Evolutionary conservation across 2,888 invertebrate species (phyloP).

Genomic region (Tetramorium bicarinatum): DNA sequence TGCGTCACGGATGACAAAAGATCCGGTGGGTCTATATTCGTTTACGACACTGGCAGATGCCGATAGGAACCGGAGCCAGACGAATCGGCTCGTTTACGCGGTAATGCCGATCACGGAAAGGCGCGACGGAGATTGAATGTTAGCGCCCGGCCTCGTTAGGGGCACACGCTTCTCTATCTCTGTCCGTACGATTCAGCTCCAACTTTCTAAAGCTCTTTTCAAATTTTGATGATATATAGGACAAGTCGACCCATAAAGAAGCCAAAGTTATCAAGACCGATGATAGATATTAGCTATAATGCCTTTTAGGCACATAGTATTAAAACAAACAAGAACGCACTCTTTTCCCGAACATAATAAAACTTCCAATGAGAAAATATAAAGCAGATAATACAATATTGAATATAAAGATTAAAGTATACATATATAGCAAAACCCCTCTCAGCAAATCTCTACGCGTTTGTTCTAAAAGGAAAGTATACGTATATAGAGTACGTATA

Average conservation of each 20-base stretch:
- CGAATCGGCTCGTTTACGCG: constrained; percentile 57
- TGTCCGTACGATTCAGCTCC: constrained; percentile 26
- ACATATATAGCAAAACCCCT: neutral
- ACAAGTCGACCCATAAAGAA: neutral
- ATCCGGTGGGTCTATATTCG: constrained; percentile 60
- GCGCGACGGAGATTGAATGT: constrained; percentile 53
- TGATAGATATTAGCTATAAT: constrained; percentile 25
- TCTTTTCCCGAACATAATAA: too few species aligned
- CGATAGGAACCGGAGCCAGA: constrained; percentile 60
- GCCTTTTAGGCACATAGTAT: neutral
- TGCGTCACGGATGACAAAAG: constrained; percentile 62
- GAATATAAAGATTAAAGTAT: neutral
- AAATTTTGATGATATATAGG: constrained; percentile 39
- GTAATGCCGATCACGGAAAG: constrained; percentile 42
- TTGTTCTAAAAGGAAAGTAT: neutral
- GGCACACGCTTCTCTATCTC: constrained; percentile 24
- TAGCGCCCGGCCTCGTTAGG: constrained; percentile 45
- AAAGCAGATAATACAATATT: neutral
- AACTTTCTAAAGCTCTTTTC: constrained; percentile 40
- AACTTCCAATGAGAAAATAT: neutral
- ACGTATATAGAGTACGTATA: neutral
- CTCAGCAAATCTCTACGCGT: neutral
- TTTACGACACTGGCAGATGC: constrained; percentile 59
- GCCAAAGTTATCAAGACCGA: constrained; percentile 11
- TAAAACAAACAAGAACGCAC: constrained; percentile 1